Evolutionary conservation across 1,140 invertebrate species (phyloP).

Genomic region (Diabrotica virgifera): DNA sequence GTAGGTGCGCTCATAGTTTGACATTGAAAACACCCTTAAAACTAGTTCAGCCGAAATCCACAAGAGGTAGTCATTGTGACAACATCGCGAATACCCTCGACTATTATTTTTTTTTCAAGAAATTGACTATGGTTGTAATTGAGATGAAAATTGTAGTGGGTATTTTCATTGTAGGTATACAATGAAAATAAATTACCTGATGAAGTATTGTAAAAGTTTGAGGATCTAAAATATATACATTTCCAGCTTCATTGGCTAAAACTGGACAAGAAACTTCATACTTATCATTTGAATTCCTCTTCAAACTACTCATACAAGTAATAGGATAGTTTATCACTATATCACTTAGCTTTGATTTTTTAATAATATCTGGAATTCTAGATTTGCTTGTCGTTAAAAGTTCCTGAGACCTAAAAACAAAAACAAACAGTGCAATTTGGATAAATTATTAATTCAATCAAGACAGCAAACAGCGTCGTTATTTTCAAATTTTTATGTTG

Average conservation of each 20-base stretch:
- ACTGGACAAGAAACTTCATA: slow-evolving; percentile 79
- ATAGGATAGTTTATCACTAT: slow-evolving; percentile 60
- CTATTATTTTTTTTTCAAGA: no score
- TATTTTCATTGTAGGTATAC: background rate
- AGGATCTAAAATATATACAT: slow-evolving; percentile 82
- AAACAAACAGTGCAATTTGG: no score
- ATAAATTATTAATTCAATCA: no score
- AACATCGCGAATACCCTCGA: no score
- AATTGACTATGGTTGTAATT: no score
- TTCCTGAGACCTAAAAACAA: slow-evolving; percentile 9
- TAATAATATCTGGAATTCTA: slow-evolving; percentile 4
- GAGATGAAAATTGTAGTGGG: no score
- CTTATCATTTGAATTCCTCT: slow-evolving; percentile 71
- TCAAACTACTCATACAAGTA: slow-evolving; percentile 72
- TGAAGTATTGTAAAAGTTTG: slow-evolving; percentile 74
- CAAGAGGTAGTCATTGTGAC: no score
- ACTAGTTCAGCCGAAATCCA: no score
- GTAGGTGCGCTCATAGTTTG: no score
- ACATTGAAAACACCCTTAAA: no score
- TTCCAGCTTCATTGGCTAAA: slow-evolving; percentile 81
- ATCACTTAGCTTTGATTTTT: background rate
- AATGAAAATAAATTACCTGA: slow-evolving; percentile 45
- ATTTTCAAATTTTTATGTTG: no score
- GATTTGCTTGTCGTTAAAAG: slow-evolving; percentile 6
- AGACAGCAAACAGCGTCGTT: no score